Base-by-base conservation (phyloP, 1,140 invertebrate genomes). In the Leptopilina clavipes region DNA sequence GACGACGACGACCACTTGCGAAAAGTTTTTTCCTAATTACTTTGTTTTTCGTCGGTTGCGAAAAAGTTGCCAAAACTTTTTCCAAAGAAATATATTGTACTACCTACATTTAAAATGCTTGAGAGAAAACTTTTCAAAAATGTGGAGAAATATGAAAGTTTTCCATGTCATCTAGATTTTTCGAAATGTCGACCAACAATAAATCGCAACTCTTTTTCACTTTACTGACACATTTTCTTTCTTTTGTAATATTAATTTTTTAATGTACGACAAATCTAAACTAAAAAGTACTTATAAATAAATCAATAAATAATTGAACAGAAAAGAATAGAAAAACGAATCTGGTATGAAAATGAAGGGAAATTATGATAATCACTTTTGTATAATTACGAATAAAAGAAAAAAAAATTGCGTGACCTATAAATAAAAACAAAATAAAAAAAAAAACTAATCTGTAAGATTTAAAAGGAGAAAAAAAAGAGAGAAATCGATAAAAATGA, bases 331-430 rank as follows among this genome's bases (percentile, higher is more conserved):
- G 6, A 52, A 52, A 17, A 31, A 65, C 25, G 59, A 65, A 65
- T 31, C 31, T 65, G 59, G 25, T 37, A 65, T 65, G 25, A 65
- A 65, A 11, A 40, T 31, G 37, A 11, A 76, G 80, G 73, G 80
- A 22, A 84, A 83, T 84, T 83, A 82, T 43, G 80, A 82, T 83
- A 85, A 85, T 84, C 83, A 85, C 76, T 84, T 84, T 86, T 86
- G 76, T 84, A 84, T 82, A 82, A 81, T 83, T 80, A 71, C 81
- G 80, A 65, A 65, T 65, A 65, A 65, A 79, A 78, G 5, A 31
- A 31, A 31, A 77, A 72, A 77, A 72, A 77, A 76, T 82, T 75
- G 76, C 77, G 76, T 81, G 79, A 81, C 76, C 75, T 79, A 76
- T 78, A 76, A 52, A 79, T 74, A 72, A 70, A 71, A 65, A 40